Conservation (phyloP, 2,113 vertebrate genomes). For the Nipponia nippon region DNA sequence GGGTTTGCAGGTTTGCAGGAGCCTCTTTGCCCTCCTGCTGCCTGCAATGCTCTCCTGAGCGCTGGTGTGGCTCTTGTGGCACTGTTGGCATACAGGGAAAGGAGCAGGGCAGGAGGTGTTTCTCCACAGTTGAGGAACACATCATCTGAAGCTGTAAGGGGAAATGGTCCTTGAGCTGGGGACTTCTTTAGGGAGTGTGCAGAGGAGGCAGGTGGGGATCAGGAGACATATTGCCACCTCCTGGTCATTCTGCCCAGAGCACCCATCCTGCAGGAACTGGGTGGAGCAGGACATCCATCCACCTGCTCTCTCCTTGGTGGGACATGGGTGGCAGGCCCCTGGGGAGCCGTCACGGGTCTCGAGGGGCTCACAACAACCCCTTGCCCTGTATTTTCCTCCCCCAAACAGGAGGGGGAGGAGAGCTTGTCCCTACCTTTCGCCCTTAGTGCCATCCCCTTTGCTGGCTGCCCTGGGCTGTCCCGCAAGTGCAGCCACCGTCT, state of each 20-base stretch:
- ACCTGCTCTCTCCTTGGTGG: not conserved
- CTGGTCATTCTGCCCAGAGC: conserved; percentile 43
- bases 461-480: fast-evolving
- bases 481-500: fast-evolving
- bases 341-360: fast-evolving
- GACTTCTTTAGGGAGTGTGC: fast-evolving
- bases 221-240: conserved; percentile 55
- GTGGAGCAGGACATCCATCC: not conserved
- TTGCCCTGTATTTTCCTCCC: not conserved
- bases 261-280: not conserved
- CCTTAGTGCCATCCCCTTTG: not conserved
- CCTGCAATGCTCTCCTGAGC: fast-evolving
- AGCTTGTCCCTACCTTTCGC: not conserved
- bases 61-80: not conserved
- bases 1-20: not conserved
- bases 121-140: not conserved
- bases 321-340: not conserved
- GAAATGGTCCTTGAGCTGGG: not conserved
- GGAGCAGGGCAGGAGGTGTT: not conserved
- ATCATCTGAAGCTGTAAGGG: not conserved
- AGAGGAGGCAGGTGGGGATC: not conserved
- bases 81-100: not conserved
- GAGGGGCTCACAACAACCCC: not conserved
- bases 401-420: not conserved
- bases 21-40: not conserved